Evolutionary conservation across 37 sponge, comb jelly and placozoan species (phyloP), one percentile per base, ranked within the genome.

Genomic region (Oscarella lobularis): DNA sequence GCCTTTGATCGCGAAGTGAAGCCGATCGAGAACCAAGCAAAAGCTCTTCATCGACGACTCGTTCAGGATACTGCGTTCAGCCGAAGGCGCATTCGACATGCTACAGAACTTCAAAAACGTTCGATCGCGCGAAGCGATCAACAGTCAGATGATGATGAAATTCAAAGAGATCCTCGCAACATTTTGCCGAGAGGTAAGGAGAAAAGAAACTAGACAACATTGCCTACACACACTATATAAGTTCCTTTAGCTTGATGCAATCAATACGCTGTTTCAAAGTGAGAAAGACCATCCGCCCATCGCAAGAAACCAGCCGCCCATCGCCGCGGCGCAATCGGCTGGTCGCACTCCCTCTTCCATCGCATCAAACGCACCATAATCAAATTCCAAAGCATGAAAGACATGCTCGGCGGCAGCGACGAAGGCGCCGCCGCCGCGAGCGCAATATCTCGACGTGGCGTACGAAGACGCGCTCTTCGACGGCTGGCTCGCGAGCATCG

Each of bases 21-120:
- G 66, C 79, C 85, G 67, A 71, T 98, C 55, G 99, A 98, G 81
- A 75, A 83, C 2, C 89, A 98, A 67, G 99, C 99, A 37, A n/a
- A 78, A 81, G 2, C 76, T 83, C 76, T 98, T 98, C 82, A 98
- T 98, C 39, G 80, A 98, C 71, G 86, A 98, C 38, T 98, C 99
- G 1, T 98, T 98, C 78, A 79, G 87, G 85, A 87, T 79, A 34
- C 84, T 98, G 39, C 80, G 99, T 5, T 98, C 99, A 30, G 92
- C 95, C 1, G 95, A 98, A 69, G 99, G 92, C 3, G 95, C 99
- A 34, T 98, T 98, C 76, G 99, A 98, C 75, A 94, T 98, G 92
- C 83, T 98, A 33, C 90, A 90, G 83, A 98, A 98, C 84, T 98
- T 94, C 80, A 91, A 90, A 66, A 79, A 89, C 73, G 87, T 98